Percentiles rank a stretch among this genome's conserved stretches.
Evolutionary conservation across 2,888 invertebrate species (phyloP).

Genomic region (Andrena camellia): DNA sequence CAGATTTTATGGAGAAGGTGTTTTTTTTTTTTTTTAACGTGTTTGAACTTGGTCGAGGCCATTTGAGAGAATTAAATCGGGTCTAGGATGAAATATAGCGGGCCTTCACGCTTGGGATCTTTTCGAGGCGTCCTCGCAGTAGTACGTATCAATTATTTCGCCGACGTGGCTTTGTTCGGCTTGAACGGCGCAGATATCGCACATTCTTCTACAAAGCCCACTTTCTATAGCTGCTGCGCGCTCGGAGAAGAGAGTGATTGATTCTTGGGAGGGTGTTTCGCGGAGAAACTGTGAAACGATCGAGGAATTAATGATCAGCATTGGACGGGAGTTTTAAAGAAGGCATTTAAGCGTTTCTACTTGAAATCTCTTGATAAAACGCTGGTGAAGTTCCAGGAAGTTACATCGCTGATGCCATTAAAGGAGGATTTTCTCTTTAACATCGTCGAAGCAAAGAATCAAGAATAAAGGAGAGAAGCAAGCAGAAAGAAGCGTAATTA

Average conservation of each 20-base stretch:
- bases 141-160: slow-evolving; percentile 29
- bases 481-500: not conserved
- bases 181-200: slow-evolving; percentile 7
- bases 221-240: not conserved
- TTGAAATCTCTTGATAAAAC: slow-evolving; percentile 20
- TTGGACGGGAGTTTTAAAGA: not conserved
- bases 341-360: slow-evolving; percentile 6
- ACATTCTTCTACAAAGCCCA: not conserved
- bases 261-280: not conserved
- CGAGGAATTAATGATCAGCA: slow-evolving; percentile 15
- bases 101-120: not conserved
- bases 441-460: not conserved
- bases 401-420: slow-evolving; percentile 5
- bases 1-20: too few species aligned
- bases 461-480: not conserved
- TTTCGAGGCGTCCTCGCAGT: not conserved
- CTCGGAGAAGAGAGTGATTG: not conserved
- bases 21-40: not conserved
- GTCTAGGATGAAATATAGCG: not conserved
- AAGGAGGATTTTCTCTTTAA: not conserved
- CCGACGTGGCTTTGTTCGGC: slow-evolving; percentile 11
- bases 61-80: not conserved
- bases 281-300: too few species aligned
- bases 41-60: not conserved
- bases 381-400: not conserved